phyloP scores from a whole-genome alignment of 2,888 invertebrate genomes.

The Meganola albula region DNA sequence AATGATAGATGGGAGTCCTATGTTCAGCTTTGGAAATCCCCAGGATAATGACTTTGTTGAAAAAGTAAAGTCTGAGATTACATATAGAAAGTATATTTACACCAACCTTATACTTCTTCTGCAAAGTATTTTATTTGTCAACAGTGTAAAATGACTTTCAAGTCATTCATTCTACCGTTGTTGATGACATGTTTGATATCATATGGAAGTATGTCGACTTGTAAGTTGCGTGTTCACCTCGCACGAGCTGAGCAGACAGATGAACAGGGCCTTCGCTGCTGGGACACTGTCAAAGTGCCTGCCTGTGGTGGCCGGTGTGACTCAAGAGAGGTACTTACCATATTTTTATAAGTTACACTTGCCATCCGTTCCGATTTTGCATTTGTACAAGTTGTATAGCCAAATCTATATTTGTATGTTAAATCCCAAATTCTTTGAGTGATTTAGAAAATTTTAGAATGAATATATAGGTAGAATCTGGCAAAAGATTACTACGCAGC shows the following conservation, averaged over 20 bases:
- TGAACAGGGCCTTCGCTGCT: conserved; percentile 81
- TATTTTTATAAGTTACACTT: too few species aligned
- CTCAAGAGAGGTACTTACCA: conserved; percentile 88
- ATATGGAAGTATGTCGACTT: conserved; percentile 39
- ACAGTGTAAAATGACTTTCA: conserved; percentile 13
- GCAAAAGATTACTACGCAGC: too few species aligned
- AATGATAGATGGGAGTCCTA: too few species aligned
- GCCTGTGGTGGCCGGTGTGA: conserved; percentile 91
- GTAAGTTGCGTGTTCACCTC: conserved; percentile 81
- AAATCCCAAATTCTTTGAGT: too few species aligned
- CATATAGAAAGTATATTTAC: not conserved
- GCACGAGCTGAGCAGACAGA: conserved; percentile 82
- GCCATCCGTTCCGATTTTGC: too few species aligned
- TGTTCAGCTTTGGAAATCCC: too few species aligned
- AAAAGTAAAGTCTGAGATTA: too few species aligned
- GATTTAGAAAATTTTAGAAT: too few species aligned
- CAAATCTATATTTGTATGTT: too few species aligned
- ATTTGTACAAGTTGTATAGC: too few species aligned
- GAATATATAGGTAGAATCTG: too few species aligned
- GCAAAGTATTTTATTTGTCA: conserved; percentile 2
- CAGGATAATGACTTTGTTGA: too few species aligned
- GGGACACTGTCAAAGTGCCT: conserved; percentile 85
- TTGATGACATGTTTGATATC: conserved; percentile 18
- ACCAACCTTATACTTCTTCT: not conserved
- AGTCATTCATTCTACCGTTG: conserved; percentile 12